A percentile compares a stretch with the other conserved stretches of the same genome.
Evolutionary conservation across 2,888 invertebrate species (phyloP).

Genomic region (Drosophila tanythrix): DNA sequence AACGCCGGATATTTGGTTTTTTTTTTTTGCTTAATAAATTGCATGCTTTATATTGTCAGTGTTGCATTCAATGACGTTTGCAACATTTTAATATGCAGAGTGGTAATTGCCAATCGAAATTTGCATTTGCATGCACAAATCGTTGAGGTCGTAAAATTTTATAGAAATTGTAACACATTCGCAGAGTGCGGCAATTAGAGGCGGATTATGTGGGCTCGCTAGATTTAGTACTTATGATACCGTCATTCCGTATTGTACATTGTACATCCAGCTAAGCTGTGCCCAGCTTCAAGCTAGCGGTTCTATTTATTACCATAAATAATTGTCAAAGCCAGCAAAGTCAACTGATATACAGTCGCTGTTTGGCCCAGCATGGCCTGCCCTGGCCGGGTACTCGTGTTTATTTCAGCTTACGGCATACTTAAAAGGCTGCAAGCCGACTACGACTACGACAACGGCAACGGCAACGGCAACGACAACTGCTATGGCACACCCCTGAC

Average conservation of each 20-base stretch:
- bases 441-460: conserved; percentile 29
- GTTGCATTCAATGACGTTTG: conserved; percentile 54
- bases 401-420: conserved; percentile 76
- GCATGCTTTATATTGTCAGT: conserved; percentile 42
- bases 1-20: background rate
- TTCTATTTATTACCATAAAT: conserved; percentile 81
- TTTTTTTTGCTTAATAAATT: conserved; percentile 26
- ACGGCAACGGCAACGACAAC: conserved; percentile 30
- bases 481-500: conserved; percentile 72
- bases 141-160: conserved; percentile 47
- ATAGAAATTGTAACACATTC: conserved; percentile 62
- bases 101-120: conserved; percentile 53
- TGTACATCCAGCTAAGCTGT: conserved; percentile 32
- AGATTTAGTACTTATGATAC: conserved; percentile 47
- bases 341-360: conserved; percentile 73
- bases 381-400: conserved; percentile 61
- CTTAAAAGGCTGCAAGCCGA: conserved; percentile 73
- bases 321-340: conserved; percentile 75
- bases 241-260: conserved; percentile 3
- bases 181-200: conserved; percentile 64
- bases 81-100: conserved; percentile 55
- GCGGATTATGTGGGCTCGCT: conserved; percentile 58
- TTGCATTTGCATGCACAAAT: conserved; percentile 51
- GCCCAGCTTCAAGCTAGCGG: conserved; percentile 55
- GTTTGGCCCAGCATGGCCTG: conserved; percentile 55